Evolutionary conservation across 2,888 invertebrate genomes (phyloP), one percentile per base, ranked within the genome.

Genomic region (Cephus pulcher): DNA sequence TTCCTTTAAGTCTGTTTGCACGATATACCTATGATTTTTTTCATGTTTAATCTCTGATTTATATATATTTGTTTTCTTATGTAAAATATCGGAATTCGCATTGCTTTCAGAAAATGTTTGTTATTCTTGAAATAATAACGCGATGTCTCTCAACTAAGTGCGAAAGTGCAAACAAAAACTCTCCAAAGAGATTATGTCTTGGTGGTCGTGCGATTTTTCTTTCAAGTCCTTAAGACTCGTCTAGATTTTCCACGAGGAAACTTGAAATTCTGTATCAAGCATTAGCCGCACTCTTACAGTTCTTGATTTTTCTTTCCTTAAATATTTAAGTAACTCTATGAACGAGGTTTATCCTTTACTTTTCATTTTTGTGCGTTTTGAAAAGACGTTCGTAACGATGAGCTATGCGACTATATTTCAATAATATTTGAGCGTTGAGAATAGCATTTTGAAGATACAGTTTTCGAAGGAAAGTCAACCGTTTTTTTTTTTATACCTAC

Each of bases 31-130:
- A 56, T 9, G 23, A 56, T 56, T 23, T 23, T 56, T 56, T 23
- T 23, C 2, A 23, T 23, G 23, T 56, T 56, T 15, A 56, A 56
- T 56, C 56, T 23, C 23, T 23, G 56, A 56, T 56, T 23, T 23
- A 56, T 9, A 56, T 23, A 23, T 23, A 23, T 71, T 3, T 30
- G 35, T 11, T 34, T 15, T 33, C 74, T 12, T 11, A 73, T 75
- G 3, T 37, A 75, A 71, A 34, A 71, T 15, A 71, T 15, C 12
- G 15, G 12, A 30, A 32, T 12, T 33, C 3, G 71, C 30, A 30
- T 15, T 56, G 56, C 9, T 56, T 9, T 23, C 2, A 23, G 56
- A 56, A 23, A 56, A 56, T 79, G 75, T 82, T 78, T 78, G 77
- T 12, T 73, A 12, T 73, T 76, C 56, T 69, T 75, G 34, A 37